Conservation (phyloP, 2,888 invertebrate genomes). For the Aleiodes alternator region DNA sequence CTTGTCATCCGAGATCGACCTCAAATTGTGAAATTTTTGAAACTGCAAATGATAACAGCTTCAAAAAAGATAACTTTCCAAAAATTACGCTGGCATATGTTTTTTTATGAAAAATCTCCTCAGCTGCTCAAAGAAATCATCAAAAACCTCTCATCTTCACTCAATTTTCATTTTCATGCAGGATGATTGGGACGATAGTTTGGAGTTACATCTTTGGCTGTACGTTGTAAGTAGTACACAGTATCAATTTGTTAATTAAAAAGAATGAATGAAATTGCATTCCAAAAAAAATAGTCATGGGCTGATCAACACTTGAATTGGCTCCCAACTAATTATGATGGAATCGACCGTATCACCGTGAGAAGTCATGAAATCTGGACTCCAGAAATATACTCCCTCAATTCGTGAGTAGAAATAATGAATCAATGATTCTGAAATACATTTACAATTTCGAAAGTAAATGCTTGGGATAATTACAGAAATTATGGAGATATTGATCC, state of each 20-base stretch:
- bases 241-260: not conserved
- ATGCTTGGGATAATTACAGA: no score
- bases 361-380: slow-evolving; percentile 84
- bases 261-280: slow-evolving; percentile 8
- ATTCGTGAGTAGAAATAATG: slow-evolving; percentile 75
- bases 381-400: slow-evolving; percentile 85
- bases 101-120: slow-evolving; percentile 10
- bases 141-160: slow-evolving; percentile 11
- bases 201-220: slow-evolving; percentile 74
- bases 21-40: no score
- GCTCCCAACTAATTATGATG: slow-evolving; percentile 81
- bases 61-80: not conserved
- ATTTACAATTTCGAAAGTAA: no score
- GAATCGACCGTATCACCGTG: slow-evolving; percentile 78
- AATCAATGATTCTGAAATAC: no score
- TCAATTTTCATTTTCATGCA: slow-evolving; percentile 34
- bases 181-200: slow-evolving; percentile 64
- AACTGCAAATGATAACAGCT: no score
- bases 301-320: slow-evolving; percentile 84
- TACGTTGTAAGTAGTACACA: slow-evolving; percentile 59
- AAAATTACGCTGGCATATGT: not conserved
- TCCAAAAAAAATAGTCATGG: slow-evolving; percentile 77
- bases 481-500: no score
- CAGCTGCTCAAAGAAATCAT: no score
- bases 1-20: no score